phyloP scores from a whole-genome alignment of 30 jellyfish, hydroid and myxozoan species.

The Aurelia coerulea region DNA sequence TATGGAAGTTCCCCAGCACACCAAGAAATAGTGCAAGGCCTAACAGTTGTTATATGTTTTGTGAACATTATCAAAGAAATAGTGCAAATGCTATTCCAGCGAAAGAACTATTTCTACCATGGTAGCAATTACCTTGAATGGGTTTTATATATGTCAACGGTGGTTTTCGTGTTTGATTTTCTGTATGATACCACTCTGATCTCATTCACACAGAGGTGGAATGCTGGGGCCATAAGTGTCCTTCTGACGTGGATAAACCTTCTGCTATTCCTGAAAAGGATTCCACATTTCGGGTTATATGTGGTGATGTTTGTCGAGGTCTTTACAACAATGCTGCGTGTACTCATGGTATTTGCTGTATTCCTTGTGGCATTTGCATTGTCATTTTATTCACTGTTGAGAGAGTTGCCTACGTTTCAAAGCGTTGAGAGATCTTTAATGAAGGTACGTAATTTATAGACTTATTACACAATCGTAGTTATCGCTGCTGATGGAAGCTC shows the following conservation, averaged over 20 bases:
- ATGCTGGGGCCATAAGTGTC: slow-evolving; percentile 89
- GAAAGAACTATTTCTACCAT: slow-evolving; percentile 64
- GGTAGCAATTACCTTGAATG: slow-evolving; percentile 79
- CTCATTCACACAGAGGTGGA: slow-evolving; percentile 71
- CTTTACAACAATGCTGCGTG: slow-evolving; percentile 75
- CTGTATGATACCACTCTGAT: not conserved
- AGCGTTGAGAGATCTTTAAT: slow-evolving; percentile 73
- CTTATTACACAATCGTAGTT: no score
- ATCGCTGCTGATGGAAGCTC: no score
- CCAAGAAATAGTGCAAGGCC: slow-evolving; percentile 40
- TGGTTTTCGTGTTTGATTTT: slow-evolving; percentile 80
- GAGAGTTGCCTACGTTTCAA: slow-evolving; percentile 66
- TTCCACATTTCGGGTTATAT: slow-evolving; percentile 87
- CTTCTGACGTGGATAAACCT: slow-evolving; percentile 82
- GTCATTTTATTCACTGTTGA: slow-evolving; percentile 76
- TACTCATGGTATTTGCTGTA: slow-evolving; percentile 70
- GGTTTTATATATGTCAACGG: slow-evolving; percentile 76
- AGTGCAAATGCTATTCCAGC: slow-evolving; percentile 51
- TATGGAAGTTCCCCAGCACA: not conserved
- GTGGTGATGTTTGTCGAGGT: slow-evolving; percentile 96
- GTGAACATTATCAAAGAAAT: slow-evolving; percentile 73
- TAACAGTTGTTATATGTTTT: slow-evolving; percentile 54
- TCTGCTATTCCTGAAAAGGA: slow-evolving; percentile 74
- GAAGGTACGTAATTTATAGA: slow-evolving; percentile 37
- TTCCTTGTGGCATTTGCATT: slow-evolving; percentile 92